A percentile compares a stretch with the other conserved stretches of the same genome.
Conservation (phyloP, 2,888 invertebrate genomes). For the Lampropteryx suffumata region DNA sequence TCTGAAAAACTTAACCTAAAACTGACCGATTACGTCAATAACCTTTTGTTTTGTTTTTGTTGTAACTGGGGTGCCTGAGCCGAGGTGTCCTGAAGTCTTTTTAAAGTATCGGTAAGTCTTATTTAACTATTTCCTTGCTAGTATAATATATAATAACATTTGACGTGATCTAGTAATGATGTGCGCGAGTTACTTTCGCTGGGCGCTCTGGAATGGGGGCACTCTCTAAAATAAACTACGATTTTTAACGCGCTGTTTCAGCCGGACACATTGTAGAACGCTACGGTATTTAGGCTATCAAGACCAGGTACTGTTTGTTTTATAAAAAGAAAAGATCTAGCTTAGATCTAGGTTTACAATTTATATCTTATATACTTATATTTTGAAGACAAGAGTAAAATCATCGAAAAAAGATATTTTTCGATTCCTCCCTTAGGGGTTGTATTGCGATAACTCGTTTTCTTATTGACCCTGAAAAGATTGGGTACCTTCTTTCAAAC, state of each 20-base stretch:
- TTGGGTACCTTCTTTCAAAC: too few relatives aligned
- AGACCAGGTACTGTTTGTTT: conserved; percentile 1
- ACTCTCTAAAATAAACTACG: conserved; percentile 67
- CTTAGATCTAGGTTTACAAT: too few relatives aligned
- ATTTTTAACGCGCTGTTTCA: conserved; percentile 59
- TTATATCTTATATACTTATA: too few relatives aligned
- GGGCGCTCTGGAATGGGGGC: conserved; percentile 65
- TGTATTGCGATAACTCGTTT: too few relatives aligned
- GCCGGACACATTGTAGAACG: conserved; percentile 25
- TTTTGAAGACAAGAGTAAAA: too few relatives aligned
- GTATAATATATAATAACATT: conserved; percentile 35
- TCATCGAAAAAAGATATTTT: too few relatives aligned
- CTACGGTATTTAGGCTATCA: conserved; percentile 22
- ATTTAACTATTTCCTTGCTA: conserved; percentile 37
- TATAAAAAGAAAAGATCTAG: neutral
- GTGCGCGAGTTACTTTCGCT: conserved; percentile 66
- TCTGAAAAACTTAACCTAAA: conserved; percentile 47
- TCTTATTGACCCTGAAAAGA: too few relatives aligned
- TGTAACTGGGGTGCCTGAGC: conserved; percentile 24
- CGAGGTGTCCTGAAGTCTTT: conserved; percentile 49
- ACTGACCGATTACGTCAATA: conserved; percentile 60
- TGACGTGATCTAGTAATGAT: conserved; percentile 51
- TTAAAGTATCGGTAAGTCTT: conserved; percentile 68
- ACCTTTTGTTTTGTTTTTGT: conserved; percentile 36
- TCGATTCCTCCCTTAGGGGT: too few relatives aligned